These are phyloP conservation scores for Rhadinocentrus ornatus DNA, from an alignment of 2,797 vertebrate species.

Conservation along the genomic window DNA sequence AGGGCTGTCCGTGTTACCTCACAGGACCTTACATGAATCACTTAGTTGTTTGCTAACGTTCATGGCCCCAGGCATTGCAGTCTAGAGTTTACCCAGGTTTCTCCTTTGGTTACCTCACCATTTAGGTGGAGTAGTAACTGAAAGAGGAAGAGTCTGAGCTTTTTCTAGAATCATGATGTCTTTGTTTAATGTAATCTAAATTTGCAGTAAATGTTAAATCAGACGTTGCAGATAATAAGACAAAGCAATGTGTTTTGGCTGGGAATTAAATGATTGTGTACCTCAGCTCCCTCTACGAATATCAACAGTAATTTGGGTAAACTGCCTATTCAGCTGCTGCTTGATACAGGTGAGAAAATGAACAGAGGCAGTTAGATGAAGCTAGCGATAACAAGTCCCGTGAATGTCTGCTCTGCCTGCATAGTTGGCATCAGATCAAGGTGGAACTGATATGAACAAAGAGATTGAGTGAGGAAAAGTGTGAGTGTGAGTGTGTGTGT, in stretches of 20 bases:
- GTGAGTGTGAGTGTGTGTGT: conserved; percentile 78
- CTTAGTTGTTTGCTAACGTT: conserved; percentile 54
- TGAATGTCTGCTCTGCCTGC: conserved; percentile 61
- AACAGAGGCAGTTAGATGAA: conserved; percentile 53
- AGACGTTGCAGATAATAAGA: conserved; percentile 35
- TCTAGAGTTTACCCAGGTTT: conserved; percentile 25
- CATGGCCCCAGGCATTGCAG: conserved; percentile 24
- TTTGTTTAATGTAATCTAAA: conserved; percentile 2
- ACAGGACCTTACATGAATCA: conserved; percentile 37
- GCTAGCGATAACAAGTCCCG: conserved; percentile 68
- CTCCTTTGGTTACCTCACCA: conserved; percentile 19
- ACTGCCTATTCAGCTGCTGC: conserved; percentile 49
- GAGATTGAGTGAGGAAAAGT: conserved; percentile 64
- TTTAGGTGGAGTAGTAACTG: neutral
- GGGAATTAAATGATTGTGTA: conserved; percentile 33
- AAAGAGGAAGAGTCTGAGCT: conserved; percentile 1
- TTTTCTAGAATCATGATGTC: neutral
- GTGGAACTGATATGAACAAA: conserved; percentile 73
- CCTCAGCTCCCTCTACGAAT: conserved; percentile 22
- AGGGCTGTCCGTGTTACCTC: conserved; percentile 34
- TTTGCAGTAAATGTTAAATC: conserved; percentile 32
- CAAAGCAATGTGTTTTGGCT: conserved; percentile 35
- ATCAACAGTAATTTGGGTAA: conserved; percentile 47
- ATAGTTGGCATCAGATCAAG: conserved; percentile 89
- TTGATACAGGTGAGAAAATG: conserved; percentile 45